A percentile compares a stretch with the other conserved stretches of the same genome.
phyloP scores from a whole-genome alignment of 2,888 invertebrate genomes.

The Drosophila pseudotakahashii region DNA sequence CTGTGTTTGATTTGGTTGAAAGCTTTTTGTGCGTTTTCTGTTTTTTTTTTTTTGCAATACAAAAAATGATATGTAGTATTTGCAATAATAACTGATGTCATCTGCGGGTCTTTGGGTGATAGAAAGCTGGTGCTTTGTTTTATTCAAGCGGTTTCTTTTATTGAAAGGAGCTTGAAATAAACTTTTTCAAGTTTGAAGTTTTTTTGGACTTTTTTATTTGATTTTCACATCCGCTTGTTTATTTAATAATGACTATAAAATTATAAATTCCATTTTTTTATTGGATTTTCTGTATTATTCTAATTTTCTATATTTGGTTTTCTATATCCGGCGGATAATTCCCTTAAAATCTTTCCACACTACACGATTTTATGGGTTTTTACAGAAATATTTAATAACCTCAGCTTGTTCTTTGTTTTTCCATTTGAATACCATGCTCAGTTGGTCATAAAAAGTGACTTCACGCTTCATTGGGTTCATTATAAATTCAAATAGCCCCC shows the following conservation, averaged over 20 bases:
- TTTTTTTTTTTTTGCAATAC: slow-evolving; percentile 23
- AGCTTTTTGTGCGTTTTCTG: slow-evolving; percentile 39
- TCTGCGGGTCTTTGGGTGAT: slow-evolving; percentile 20
- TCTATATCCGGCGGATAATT: neutral
- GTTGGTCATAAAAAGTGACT: slow-evolving; percentile 27
- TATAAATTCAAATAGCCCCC: slow-evolving; percentile 33
- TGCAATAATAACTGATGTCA: slow-evolving; percentile 67
- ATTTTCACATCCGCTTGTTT: slow-evolving; percentile 8
- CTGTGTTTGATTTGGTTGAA: slow-evolving; percentile 28
- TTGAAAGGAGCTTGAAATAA: neutral
- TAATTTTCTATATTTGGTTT: neutral
- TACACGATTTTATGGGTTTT: neutral
- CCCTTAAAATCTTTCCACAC: neutral
- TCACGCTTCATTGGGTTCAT: slow-evolving; percentile 34
- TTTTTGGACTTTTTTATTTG: neutral
- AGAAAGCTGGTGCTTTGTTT: slow-evolving; percentile 30
- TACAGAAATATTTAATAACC: slow-evolving; percentile 2
- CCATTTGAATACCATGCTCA: slow-evolving; percentile 22
- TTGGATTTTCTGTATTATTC: neutral
- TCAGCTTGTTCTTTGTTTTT: slow-evolving; percentile 5
- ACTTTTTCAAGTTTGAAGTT: neutral
- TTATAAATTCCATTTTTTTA: neutral
- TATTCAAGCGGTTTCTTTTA: slow-evolving; percentile 7
- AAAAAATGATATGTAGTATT: slow-evolving; percentile 41
- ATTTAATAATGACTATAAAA: neutral